These are phyloP conservation scores for Sphaerophoria rueppellii DNA, from an alignment of 2,888 invertebrate species.

Conservation along the genomic window DNA sequence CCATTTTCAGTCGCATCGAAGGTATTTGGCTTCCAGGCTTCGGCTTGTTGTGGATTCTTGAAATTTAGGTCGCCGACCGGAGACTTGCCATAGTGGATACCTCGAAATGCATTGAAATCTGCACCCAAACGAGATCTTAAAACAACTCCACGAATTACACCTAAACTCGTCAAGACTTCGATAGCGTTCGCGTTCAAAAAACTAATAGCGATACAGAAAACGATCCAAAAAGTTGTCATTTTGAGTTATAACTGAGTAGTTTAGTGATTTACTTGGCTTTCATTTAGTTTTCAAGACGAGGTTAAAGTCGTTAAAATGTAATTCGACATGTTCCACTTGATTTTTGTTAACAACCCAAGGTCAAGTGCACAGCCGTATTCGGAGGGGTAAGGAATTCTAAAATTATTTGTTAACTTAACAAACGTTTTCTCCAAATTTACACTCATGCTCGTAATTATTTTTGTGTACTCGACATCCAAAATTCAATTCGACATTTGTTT, in stretches of 20 bases:
- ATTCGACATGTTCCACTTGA: background rate
- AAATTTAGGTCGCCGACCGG: constrained; percentile 79
- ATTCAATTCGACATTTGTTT: too few relatives aligned
- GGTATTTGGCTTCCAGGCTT: constrained; percentile 81
- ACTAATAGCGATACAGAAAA: constrained; percentile 3
- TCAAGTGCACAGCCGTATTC: background rate
- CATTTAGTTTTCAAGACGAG: background rate
- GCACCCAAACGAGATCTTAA: constrained; percentile 76
- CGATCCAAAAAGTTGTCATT: constrained; percentile 20
- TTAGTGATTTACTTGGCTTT: background rate
- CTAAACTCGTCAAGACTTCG: constrained; percentile 77
- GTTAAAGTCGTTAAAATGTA: background rate
- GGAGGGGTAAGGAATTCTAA: background rate
- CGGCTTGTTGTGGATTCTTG: constrained; percentile 82
- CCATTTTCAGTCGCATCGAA: constrained; percentile 84
- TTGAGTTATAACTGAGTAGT: background rate
- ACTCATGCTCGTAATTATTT: too few relatives aligned
- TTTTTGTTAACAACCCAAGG: background rate
- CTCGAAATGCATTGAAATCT: constrained; percentile 79
- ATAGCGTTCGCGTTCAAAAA: constrained; percentile 38
- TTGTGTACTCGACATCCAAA: too few relatives aligned
- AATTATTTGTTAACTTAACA: too few relatives aligned
- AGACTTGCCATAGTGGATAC: constrained; percentile 79
- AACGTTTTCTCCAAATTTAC: too few relatives aligned
- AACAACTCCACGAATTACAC: constrained; percentile 76